These are phyloP conservation scores for Drosophila malerkotliana DNA, from an alignment of 1,140 invertebrate species.

Conservation along the genomic window DNA sequence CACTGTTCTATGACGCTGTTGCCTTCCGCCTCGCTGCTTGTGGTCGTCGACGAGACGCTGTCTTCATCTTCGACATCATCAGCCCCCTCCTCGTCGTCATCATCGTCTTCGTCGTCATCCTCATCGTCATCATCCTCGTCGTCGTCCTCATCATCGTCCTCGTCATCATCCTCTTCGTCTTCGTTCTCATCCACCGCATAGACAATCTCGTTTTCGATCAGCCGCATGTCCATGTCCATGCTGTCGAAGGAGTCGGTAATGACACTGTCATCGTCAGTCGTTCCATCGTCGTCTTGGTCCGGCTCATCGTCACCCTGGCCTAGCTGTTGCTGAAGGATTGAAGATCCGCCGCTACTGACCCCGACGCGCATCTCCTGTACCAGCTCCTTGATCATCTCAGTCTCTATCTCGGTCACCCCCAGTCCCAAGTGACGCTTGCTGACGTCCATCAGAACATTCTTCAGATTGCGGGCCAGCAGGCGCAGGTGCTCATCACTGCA, in stretches of 20 bases:
- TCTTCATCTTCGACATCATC: constrained; percentile 41
- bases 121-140: constrained; percentile 50
- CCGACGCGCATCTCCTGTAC: constrained; percentile 75
- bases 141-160: constrained; percentile 42
- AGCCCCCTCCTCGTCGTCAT: constrained; percentile 48
- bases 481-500: constrained; percentile 65
- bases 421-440: constrained; percentile 68
- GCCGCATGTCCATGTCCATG: constrained; percentile 70
- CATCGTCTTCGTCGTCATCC: constrained; percentile 44
- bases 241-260: constrained; percentile 72
- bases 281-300: constrained; percentile 71
- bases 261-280: constrained; percentile 73
- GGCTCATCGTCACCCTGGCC: constrained; percentile 57
- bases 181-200: constrained; percentile 65
- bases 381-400: constrained; percentile 74
- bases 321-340: constrained; percentile 43
- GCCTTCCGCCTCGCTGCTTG: constrained; percentile 71
- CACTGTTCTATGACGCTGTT: constrained; percentile 79
- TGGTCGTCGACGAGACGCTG: constrained; percentile 59
- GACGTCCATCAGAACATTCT: constrained; percentile 74
- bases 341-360: constrained; percentile 18
- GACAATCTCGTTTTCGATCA: constrained; percentile 69
- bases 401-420: constrained; percentile 69
- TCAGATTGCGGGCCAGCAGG: constrained; percentile 72
- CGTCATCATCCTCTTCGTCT: constrained; percentile 48